Evolutionary conservation across 2,888 invertebrate genomes (phyloP), one percentile per base, ranked within the genome.

Genomic region (Netelia virgata): DNA sequence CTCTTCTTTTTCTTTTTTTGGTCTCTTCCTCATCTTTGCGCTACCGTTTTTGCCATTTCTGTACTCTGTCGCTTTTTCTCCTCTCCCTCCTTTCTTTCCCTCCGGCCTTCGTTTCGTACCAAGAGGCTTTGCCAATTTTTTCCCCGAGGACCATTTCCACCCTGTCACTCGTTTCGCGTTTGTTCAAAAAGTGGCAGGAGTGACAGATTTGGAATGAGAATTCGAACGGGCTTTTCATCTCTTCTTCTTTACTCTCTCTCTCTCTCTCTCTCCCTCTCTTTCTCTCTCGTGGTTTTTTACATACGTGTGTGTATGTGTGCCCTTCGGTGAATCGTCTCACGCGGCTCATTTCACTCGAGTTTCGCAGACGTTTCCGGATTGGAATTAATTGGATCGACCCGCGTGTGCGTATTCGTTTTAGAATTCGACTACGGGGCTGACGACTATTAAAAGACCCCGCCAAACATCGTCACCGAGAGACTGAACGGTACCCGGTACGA

Each of bases 381-480:
- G 43, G n/a, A 72, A 76, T 84, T 73, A 72, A 76, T 76, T 66
- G 75, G 72, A 66, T 72, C 72, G 41, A 18, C 23, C 57, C 41
- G 20, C 14, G 28, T 68, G 59, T 18, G 57, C n/a, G 55, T 72
- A 69, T 69, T 57, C 69, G 74, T 78, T 74, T 70, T 78, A 64
- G 70, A 69, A 61, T 63, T 41, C 72, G 47, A 14, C 47, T 14
- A 73, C 84, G 69, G 69, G 81, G 81, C 77, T 78, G 77, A 63
- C n/a, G 69, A 59, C 84, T 84, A 84, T 84, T 81, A 78, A 78
- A 78, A 84, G 84, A 81, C 18, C 6, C 36, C 36, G 28, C 57
- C 50, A 84, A 84, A 84, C 69, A 82, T 74, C 57, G 77, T 10
- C 16, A 41, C 43, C 20, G 57, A 59, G 77, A 82, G 82, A 81